Evolutionary conservation across 2,113 vertebrate species (phyloP).

Genomic region (Myrmophylax atrothorax): DNA sequence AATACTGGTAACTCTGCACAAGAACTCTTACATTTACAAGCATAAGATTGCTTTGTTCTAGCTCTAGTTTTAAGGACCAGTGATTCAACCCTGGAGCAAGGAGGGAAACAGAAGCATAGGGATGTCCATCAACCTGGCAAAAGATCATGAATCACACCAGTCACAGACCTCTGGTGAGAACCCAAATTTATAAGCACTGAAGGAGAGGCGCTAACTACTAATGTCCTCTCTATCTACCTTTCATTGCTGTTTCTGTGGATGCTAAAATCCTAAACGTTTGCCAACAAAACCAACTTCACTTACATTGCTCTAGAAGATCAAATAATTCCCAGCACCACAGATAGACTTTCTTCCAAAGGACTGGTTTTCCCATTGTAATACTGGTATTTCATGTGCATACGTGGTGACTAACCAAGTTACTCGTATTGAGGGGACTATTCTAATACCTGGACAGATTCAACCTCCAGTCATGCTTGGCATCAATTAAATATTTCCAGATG

Average conservation of each 20-base stretch:
- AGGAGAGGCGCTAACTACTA: neutral
- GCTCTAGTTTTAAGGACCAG: neutral
- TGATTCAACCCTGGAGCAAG: neutral
- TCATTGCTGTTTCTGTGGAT: neutral
- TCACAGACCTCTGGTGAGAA: neutral
- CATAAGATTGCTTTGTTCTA: neutral
- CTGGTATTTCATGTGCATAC: neutral
- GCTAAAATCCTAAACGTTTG: neutral
- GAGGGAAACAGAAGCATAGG: neutral
- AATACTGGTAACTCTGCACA: neutral
- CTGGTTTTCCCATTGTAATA: neutral
- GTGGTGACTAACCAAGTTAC: neutral
- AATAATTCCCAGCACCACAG: neutral
- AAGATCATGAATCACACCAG: neutral
- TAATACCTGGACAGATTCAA: neutral
- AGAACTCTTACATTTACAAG: neutral
- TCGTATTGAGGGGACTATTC: neutral
- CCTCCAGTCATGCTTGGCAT: neutral
- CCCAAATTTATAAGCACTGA: neutral
- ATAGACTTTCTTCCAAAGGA: neutral
- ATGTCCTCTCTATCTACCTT: neutral
- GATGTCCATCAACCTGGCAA: fast-evolving
- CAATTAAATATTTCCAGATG: slow-evolving; percentile 59
- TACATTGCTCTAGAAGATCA: neutral
- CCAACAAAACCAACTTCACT: neutral